Base-by-base conservation (phyloP, 2,888 invertebrate genomes). In the Dicranocentrus wangi region DNA sequence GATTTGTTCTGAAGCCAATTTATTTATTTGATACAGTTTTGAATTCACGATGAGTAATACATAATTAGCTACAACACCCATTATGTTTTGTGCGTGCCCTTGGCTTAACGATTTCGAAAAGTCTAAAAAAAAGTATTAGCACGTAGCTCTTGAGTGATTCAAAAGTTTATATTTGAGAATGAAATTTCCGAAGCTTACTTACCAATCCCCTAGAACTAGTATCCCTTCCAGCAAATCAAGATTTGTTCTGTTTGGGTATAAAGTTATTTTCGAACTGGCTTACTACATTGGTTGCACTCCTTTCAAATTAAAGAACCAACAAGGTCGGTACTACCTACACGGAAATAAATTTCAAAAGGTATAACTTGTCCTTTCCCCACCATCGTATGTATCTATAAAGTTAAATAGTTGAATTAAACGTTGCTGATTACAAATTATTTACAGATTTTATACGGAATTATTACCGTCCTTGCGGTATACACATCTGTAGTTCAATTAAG, bases 271-370 rank as follows among this genome's bases (percentile, higher is more conserved):
- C 1, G 5, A 27, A 0, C 15, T 61, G 0, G 21, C 61, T 2
- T 78, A 63, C 32, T 78, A 78, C 42, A 58, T 27, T 2, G 69
- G 70, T 1, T 63, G 70, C 28, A 32, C 47, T 0, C 77, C 77
- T 8, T 78, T 27, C 28, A 78, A 42, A 15, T 17, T 77, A 8
- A 25, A 32, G 15, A 70, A 10, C 13, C 1, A 25, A 15, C 21
- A 21, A 23, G 76, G 68, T 0, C 47, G 28, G 15, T 27, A 68
- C n/a, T 61, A 47, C 27, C 8, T 76, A 1, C 47, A 68, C 15
- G 19, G 15, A 0, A 68, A 51, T 17, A 69, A 61, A 5, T 42
- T 10, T n/a, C 76, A 76, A 39, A 25, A 60, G 60, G 69, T 68
- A 60, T 1, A 55, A 23, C 2, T 21, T 55, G 15, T 55, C 7